phyloP scores from a whole-genome alignment of 2,113 vertebrate species.

The Cebus imitator region DNA sequence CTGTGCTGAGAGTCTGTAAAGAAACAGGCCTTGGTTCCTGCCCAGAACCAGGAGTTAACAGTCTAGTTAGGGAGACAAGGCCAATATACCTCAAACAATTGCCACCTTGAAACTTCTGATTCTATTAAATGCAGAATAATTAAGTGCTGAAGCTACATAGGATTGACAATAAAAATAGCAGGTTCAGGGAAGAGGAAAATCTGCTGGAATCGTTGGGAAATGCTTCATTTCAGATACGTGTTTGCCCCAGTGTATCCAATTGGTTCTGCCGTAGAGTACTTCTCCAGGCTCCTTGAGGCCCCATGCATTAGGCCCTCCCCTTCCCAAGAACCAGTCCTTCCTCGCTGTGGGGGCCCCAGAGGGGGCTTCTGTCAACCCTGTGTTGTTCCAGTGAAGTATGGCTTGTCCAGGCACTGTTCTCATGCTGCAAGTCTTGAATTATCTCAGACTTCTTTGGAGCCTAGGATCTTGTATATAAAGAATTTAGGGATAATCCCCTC shows the following conservation, averaged over 20 bases:
- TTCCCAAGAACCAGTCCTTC: background rate
- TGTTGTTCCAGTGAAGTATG: background rate
- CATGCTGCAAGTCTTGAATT: background rate
- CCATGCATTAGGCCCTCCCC: background rate
- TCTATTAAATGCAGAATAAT: background rate
- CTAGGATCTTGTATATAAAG: background rate
- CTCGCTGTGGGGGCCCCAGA: background rate
- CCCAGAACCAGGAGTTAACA: background rate
- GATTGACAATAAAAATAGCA: background rate
- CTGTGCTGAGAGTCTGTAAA: background rate
- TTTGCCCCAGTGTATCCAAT: background rate
- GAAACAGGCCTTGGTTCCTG: background rate
- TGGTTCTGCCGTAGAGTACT: background rate
- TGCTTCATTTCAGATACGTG: background rate
- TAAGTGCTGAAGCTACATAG: background rate
- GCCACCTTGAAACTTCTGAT: background rate
- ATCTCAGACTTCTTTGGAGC: background rate
- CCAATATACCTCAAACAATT: background rate
- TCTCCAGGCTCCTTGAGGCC: background rate
- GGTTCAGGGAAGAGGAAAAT: background rate
- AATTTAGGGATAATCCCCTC: background rate
- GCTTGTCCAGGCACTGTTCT: background rate
- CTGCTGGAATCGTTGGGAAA: background rate
- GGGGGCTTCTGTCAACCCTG: background rate
- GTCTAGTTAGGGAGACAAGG: background rate